phyloP scores from a whole-genome alignment of 2,888 invertebrate genomes.

The Cyrtodaria siliqua region DNA sequence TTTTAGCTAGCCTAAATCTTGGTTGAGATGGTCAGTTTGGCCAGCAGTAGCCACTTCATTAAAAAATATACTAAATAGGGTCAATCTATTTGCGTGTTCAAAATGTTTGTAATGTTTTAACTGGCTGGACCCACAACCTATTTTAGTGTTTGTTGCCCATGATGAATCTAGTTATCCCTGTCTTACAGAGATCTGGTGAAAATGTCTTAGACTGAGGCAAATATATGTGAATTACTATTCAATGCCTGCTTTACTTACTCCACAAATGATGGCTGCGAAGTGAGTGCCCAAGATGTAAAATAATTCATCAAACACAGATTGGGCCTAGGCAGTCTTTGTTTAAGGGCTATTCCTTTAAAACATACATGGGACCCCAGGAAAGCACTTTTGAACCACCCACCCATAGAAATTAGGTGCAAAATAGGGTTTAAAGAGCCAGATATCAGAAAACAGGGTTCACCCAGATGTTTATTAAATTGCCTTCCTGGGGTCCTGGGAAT shows the following conservation, averaged over 20 bases:
- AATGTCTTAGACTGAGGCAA: conserved; percentile 55
- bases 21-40: conserved; percentile 35
- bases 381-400: conserved; percentile 36
- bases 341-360: no score
- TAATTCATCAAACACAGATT: no score
- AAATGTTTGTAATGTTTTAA: no score
- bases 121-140: no score
- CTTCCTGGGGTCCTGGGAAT: not conserved
- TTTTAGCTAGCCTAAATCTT: not conserved
- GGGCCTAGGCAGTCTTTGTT: no score
- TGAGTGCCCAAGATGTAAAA: no score
- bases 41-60: no score
- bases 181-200: conserved; percentile 22
- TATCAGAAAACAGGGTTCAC: no score
- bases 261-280: not conserved
- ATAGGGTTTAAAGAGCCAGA: conserved; percentile 50
- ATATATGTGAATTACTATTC: no score
- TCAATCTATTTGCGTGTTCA: not conserved
- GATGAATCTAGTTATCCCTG: conserved; percentile 45
- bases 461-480: no score
- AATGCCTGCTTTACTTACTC: no score
- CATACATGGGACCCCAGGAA: conserved; percentile 24
- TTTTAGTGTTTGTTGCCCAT: conserved; percentile 11
- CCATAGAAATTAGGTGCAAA: conserved; percentile 16
- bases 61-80: conserved; percentile 41